Conservation (phyloP, 2,113 vertebrate species). For the Lepidothrix coronata region DNA sequence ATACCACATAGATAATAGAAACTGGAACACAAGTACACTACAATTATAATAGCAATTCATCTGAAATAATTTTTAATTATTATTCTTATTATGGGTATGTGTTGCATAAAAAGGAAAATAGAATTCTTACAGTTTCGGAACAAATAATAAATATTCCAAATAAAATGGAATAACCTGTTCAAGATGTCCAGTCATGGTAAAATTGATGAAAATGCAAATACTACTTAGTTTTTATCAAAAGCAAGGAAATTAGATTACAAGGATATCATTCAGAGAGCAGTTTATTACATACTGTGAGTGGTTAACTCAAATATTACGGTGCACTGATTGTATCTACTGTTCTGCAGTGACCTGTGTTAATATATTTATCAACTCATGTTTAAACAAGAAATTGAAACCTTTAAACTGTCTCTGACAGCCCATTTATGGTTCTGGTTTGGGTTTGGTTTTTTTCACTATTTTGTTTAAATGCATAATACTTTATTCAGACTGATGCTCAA, state of each 20-base stretch:
- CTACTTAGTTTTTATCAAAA: neutral
- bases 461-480: neutral
- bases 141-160: neutral
- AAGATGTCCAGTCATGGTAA: neutral
- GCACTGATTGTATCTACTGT: neutral
- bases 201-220: conserved; percentile 6
- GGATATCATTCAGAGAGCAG: neutral
- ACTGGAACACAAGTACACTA: neutral
- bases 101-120: neutral
- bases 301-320: neutral
- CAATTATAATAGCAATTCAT: neutral
- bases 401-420: neutral
- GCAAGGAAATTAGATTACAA: neutral
- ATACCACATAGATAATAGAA: neutral
- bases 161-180: neutral
- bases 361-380: neutral
- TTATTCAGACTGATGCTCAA: neutral
- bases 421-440: neutral
- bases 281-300: neutral
- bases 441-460: neutral
- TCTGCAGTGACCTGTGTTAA: neutral
- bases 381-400: neutral
- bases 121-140: neutral
- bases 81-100: neutral
- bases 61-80: neutral